Conservation (phyloP, 2,888 invertebrate genomes). For the Tetramorium bicarinatum region DNA sequence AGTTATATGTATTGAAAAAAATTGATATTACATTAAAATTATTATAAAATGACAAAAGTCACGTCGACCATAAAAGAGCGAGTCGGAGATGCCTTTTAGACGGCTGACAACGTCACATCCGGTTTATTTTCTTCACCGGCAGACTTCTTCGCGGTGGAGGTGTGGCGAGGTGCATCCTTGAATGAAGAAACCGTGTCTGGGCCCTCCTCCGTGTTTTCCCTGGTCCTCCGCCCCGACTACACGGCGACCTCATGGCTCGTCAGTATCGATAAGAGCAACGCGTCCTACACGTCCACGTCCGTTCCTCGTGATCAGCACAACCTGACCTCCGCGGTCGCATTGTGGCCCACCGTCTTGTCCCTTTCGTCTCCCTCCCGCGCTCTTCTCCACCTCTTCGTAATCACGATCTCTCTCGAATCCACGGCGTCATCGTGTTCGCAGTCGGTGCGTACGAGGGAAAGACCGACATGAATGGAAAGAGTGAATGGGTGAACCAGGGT, state of each 20-base stretch:
- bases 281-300: constrained; percentile 71
- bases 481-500: constrained; percentile 75
- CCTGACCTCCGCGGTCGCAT: constrained; percentile 61
- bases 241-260: constrained; percentile 69
- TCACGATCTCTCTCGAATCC: constrained; percentile 76
- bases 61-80: neutral
- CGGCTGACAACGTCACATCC: constrained; percentile 42
- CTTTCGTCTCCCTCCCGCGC: constrained; percentile 8
- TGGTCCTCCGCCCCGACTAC: constrained; percentile 50
- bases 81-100: constrained; percentile 8
- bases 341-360: constrained; percentile 43
- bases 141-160: constrained; percentile 70
- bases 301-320: constrained; percentile 59
- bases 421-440: constrained; percentile 67
- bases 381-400: constrained; percentile 59
- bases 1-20: too few species aligned
- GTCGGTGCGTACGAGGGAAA: constrained; percentile 68
- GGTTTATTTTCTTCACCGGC: constrained; percentile 43
- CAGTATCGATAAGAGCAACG: constrained; percentile 77
- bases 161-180: constrained; percentile 71
- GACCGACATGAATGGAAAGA: constrained; percentile 76
- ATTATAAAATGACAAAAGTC: neutral
- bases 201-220: constrained; percentile 55
- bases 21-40: neutral
- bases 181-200: constrained; percentile 75